Base-by-base conservation (phyloP, 1,140 invertebrate genomes). In the Melipona quadrifasciata region DNA sequence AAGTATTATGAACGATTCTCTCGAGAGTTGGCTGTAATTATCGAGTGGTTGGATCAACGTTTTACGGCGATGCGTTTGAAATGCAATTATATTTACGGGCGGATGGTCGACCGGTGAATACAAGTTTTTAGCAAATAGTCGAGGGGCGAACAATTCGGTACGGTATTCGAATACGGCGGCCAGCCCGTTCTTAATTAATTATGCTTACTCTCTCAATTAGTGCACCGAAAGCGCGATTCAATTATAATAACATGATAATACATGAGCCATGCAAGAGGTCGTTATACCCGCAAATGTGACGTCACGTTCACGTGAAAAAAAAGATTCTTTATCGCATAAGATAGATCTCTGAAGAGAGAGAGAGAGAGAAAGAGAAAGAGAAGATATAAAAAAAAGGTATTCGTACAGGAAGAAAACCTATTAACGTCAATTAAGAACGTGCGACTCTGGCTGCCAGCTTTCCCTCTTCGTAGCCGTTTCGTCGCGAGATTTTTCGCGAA, bases 221-320 rank as follows among this genome's bases (percentile, higher is more conserved):
- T 75, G 88, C 39, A 73, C 88, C 88, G 85, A 89, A 89, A 89
- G 88, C 84, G 81, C 70, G 82, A 77, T 89, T 86, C 88, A 85
- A 90, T 90, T 90, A 90, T 90, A 90, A 89, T 90, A 87, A 87
- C 89, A 86, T 86, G 89, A 86, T 90, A 86, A 86, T 89, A 90
- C 74, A 81, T 86, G 83, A 87, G 70, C 71, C 81, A 85, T 87
- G 86, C 74, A 82, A 58, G 80, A 27, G 88, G 86, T 90, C 89
- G 79, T 90, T 90, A 87, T 84, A 89, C 86, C 75, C 80, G 64
- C 53, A 53, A 68, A 78, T 21, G 27, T 68, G 58, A 83, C 84
- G 87, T 84, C 85, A 77, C 84, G 51, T 70, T 27, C 70, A 72
- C 64, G 51, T n/a, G 80, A 64, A 61, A 53, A 61, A 58, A 79